A percentile compares a stretch with the other conserved stretches of the same genome.
Conservation (phyloP, 2,797 vertebrate species). For the Oophaga sylvatica region DNA sequence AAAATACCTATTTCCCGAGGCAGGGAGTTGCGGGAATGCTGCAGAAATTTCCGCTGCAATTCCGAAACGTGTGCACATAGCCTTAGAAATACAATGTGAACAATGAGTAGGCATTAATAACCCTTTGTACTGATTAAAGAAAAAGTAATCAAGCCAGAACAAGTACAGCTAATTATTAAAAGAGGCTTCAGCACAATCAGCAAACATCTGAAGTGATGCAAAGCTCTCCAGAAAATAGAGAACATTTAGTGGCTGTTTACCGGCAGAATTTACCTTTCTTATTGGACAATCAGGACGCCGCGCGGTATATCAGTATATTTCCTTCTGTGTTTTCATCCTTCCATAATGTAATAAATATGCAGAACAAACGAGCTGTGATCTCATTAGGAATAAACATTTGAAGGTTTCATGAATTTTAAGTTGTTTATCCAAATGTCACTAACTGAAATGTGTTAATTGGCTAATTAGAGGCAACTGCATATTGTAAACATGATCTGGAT, state of each 20-base stretch:
- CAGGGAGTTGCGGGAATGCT: no score
- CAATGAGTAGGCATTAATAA: constrained; percentile 1
- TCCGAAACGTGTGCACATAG: no score
- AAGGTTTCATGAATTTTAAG: constrained; percentile 22
- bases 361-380: constrained; percentile 1
- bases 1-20: no score
- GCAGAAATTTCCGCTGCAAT: no score
- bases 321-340: background rate
- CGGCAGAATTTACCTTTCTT: background rate
- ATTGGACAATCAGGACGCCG: no score
- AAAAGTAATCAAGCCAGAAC: background rate
- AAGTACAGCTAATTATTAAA: background rate
- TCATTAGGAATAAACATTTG: constrained; percentile 21
- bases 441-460: constrained; percentile 34
- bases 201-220: background rate
- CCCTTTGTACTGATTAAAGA: background rate
- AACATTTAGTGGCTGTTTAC: constrained; percentile 4
- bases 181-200: background rate
- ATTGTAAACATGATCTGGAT: constrained; percentile 14
- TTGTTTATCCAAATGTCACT: constrained; percentile 29
- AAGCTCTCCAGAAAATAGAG: background rate
- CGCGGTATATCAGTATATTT: background rate
- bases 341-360: background rate
- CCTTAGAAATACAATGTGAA: background rate
- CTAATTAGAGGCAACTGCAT: constrained; percentile 20